Base-by-base conservation (phyloP, 1,140 invertebrate species). In the Drosophila kurseongensis region DNA sequence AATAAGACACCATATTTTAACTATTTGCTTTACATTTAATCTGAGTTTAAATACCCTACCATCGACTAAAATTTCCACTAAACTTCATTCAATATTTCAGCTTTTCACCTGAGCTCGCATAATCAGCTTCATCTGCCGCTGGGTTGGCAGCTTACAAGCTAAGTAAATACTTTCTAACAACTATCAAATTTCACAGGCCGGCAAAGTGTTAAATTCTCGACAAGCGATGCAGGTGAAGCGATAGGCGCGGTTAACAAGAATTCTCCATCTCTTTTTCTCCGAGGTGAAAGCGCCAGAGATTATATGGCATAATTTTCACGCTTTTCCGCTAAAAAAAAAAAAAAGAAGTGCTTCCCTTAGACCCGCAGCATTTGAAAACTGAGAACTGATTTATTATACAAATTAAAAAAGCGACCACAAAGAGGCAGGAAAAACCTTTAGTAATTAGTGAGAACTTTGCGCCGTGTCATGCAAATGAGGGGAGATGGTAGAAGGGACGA, bases 341-440 rank as follows among this genome's bases (percentile, higher is more conserved):
- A 56, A 29, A 66, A 14, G 14, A 72, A 86, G 63, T 52, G 14
- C 23, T 47, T 40, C 58, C 58, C 58, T 27, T 13, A 5, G 13
- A 16, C 18, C 41, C 9, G 5, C 35, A 36, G 16, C 23, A 60
- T 14, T 45, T 14, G 35, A 14, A 45, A 52, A 61, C 81, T 50
- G 80, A 81, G 79, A 88, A 89, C 84, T 90, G 84, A 88, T 88
- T 88, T 84, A 88, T 83, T 89, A 88, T 80, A 82, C 80, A 88
- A 88, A 88, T 89, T 83, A 88, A 85, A 88, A 51, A 83, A 74
- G 48, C 63, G 48, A 52, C 42, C 32, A 68, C 16, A 58, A 48
- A 66, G 18, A 45, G 60, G 55, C 60, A 54, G 68, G 69, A 73
- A 88, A 88, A 80, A 77, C 73, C 73, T 84, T 55, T 72, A 63